Evolutionary conservation across 1,140 invertebrate genomes (phyloP).

Genomic region (Ladona fulva): DNA sequence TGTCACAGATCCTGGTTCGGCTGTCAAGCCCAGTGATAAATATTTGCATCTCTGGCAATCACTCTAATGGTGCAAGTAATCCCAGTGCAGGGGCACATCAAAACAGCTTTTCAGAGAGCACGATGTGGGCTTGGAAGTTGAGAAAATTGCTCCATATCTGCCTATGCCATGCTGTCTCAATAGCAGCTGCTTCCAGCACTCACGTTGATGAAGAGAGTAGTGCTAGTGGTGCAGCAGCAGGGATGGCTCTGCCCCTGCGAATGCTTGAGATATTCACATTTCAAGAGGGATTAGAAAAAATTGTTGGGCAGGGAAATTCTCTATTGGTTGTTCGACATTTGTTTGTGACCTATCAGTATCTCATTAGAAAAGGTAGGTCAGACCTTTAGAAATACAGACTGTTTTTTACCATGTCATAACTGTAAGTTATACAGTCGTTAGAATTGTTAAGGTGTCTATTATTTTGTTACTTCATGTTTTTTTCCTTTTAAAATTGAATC

Average conservation of each 20-base stretch:
- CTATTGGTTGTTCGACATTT: slow-evolving; percentile 28
- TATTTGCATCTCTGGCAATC: too few relatives aligned
- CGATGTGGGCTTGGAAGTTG: slow-evolving; percentile 44
- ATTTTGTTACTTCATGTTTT: too few relatives aligned
- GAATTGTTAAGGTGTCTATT: too few relatives aligned
- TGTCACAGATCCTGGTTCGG: slow-evolving; percentile 49
- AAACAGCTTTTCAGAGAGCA: slow-evolving; percentile 23
- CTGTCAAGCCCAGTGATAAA: slow-evolving; percentile 29
- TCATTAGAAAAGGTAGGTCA: slow-evolving; percentile 34
- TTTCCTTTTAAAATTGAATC: too few relatives aligned
- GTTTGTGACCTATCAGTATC: slow-evolving; percentile 27
- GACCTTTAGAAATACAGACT: too few relatives aligned
- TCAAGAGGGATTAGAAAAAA: slow-evolving; percentile 40
- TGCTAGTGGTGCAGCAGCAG: slow-evolving; percentile 23
- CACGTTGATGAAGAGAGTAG: slow-evolving; percentile 33
- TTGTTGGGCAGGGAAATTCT: slow-evolving; percentile 33
- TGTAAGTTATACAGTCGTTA: too few relatives aligned
- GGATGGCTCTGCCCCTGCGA: slow-evolving; percentile 61
- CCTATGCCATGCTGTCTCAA: slow-evolving; percentile 30
- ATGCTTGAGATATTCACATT: slow-evolving; percentile 71
- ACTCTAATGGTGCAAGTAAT: too few relatives aligned
- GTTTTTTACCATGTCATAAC: too few relatives aligned
- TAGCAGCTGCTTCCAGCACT: slow-evolving; percentile 28
- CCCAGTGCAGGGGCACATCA: too few relatives aligned
- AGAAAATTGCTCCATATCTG: slow-evolving; percentile 48